Evolutionary conservation across 1,140 invertebrate species (phyloP).

Genomic region (Caerostris extrusa): DNA sequence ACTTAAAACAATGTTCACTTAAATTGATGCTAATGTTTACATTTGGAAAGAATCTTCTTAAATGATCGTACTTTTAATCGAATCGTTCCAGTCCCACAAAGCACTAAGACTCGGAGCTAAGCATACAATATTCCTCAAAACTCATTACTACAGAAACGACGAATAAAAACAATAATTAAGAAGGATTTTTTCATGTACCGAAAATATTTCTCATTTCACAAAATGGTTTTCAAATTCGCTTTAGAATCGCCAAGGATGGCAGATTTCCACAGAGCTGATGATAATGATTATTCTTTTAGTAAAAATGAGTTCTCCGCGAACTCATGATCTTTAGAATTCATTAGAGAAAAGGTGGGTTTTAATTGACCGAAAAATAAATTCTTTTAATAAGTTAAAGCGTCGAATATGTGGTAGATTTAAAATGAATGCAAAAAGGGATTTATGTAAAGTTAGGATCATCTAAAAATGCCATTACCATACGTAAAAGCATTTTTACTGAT

Average conservation of each 20-base stretch:
- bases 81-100: conserved; percentile 8
- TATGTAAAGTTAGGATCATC: neutral
- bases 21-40: neutral
- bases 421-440: neutral
- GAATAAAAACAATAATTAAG: conserved; percentile 42
- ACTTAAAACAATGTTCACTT: neutral
- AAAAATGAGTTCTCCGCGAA: neutral
- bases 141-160: conserved; percentile 47
- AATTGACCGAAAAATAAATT: conserved; percentile 48
- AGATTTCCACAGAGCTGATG: neutral
- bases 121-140: conserved; percentile 26
- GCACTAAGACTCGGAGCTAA: neutral
- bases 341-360: conserved; percentile 19
- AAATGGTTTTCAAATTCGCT: conserved; percentile 40
- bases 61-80: conserved; percentile 28
- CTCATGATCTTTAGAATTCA: conserved; percentile 25
- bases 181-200: neutral
- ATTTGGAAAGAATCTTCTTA: neutral
- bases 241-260: conserved; percentile 12
- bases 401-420: neutral
- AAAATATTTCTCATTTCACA: conserved; percentile 17
- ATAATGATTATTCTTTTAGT: conserved; percentile 59
- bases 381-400: conserved; percentile 41
- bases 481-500: neutral
- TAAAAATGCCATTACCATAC: neutral